Percentiles rank a stretch among this genome's conserved stretches.
These are phyloP conservation scores for Drosophila bifasciata DNA, from an alignment of 1,140 invertebrate genomes.

Conservation along the genomic window DNA sequence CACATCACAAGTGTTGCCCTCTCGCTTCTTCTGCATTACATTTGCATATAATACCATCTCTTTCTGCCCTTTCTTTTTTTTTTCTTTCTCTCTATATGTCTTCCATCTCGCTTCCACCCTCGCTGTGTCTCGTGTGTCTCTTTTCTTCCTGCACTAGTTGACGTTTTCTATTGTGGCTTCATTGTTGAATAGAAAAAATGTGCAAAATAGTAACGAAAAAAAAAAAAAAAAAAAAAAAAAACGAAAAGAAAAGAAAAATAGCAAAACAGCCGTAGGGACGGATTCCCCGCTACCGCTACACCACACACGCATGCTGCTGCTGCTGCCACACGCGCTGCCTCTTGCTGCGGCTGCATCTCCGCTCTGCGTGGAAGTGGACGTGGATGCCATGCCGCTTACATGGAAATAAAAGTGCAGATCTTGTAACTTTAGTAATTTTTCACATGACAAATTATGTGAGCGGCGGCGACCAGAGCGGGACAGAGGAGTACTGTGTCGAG, in stretches of 20 bases:
- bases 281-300: background rate
- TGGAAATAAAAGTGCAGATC: conserved; percentile 82
- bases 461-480: conserved; percentile 62
- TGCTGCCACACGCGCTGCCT: conserved; percentile 13
- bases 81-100: background rate
- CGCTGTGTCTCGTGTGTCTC: conserved; percentile 13
- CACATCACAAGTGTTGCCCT: conserved; percentile 64
- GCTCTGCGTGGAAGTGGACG: conserved; percentile 58
- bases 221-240: conserved; percentile 28
- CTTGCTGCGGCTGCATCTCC: conserved; percentile 33
- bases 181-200: conserved; percentile 83
- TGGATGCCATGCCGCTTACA: conserved; percentile 62
- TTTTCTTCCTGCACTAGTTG: conserved; percentile 68
- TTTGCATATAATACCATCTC: conserved; percentile 58
- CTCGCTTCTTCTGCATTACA: conserved; percentile 58
- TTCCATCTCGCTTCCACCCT: background rate
- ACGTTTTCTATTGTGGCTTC: conserved; percentile 80
- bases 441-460: conserved; percentile 84
- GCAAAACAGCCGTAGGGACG: conserved; percentile 59
- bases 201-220: conserved; percentile 80
- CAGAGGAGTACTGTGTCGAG: conserved; percentile 15
- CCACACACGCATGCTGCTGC: conserved; percentile 56
- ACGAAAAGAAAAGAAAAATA: conserved; percentile 56
- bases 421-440: conserved; percentile 84
- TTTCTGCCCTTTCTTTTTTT: conserved; percentile 37